Conservation (phyloP, 1,140 invertebrate species). For the Danaus plexippus region DNA sequence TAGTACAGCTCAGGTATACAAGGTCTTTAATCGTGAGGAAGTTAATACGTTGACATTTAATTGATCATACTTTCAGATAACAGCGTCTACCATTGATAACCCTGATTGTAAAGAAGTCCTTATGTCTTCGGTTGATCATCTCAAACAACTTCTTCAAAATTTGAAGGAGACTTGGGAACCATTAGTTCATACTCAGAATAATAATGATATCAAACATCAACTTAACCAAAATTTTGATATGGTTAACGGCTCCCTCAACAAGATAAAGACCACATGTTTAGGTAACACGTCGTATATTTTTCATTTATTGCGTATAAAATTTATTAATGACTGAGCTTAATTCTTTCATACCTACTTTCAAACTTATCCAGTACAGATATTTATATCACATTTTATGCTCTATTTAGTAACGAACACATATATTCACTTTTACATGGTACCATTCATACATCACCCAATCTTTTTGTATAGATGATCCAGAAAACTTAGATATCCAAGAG, state of each 20-base stretch:
- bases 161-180: slow-evolving; percentile 22
- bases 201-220: slow-evolving; percentile 10
- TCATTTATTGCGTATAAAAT: too few relatives aligned
- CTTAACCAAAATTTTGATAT: slow-evolving; percentile 11
- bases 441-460: too few relatives aligned
- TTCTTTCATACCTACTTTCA: too few relatives aligned
- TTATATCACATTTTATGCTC: too few relatives aligned
- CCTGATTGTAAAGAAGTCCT: slow-evolving; percentile 20
- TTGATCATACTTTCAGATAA: slow-evolving; percentile 18
- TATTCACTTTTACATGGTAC: too few relatives aligned
- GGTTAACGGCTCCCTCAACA: slow-evolving; percentile 13
- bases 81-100: slow-evolving; percentile 22
- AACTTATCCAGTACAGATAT: too few relatives aligned
- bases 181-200: slow-evolving; percentile 9
- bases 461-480: background rate
- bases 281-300: too few relatives aligned
- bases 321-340: too few relatives aligned
- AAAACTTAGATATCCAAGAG: background rate
- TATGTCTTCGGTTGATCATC: slow-evolving; percentile 19
- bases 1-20: too few relatives aligned
- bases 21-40: too few relatives aligned
- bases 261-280: slow-evolving; percentile 7
- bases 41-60: too few relatives aligned
- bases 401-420: too few relatives aligned
- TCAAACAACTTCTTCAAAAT: slow-evolving; percentile 12